A percentile compares a stretch with the other conserved stretches of the same genome.
Conservation (phyloP, 2,888 invertebrate genomes). For the Agrenia bidenticulata region DNA sequence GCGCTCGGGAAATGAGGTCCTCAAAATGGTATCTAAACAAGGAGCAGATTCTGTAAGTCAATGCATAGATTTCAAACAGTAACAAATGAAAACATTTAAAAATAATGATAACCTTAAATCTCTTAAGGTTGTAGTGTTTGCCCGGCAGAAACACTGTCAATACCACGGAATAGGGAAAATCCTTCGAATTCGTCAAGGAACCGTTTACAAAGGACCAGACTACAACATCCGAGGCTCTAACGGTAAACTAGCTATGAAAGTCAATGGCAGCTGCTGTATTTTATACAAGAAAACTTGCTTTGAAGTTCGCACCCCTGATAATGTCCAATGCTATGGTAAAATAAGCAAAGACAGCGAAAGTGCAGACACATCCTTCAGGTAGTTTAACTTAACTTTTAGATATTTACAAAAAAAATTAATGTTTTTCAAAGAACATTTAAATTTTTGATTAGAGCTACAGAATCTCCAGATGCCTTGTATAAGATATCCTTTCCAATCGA, state of each 20-base stretch:
- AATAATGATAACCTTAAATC: neutral
- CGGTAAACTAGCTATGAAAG: slow-evolving; percentile 39
- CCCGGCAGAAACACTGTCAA: slow-evolving; percentile 40
- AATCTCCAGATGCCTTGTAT: slow-evolving; percentile 37
- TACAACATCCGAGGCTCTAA: slow-evolving; percentile 42
- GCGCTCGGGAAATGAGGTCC: slow-evolving; percentile 39
- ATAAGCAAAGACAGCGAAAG: slow-evolving; percentile 43
- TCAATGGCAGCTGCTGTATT: slow-evolving; percentile 37
- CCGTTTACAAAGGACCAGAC: slow-evolving; percentile 28
- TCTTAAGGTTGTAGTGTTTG: slow-evolving; percentile 37
- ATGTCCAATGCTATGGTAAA: slow-evolving; percentile 34
- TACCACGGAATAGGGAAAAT: slow-evolving; percentile 45
- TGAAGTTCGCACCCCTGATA: slow-evolving; percentile 40
- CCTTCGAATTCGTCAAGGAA: slow-evolving; percentile 30
- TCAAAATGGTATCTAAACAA: slow-evolving; percentile 36
- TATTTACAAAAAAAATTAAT: no score
- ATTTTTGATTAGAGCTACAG: slow-evolving; percentile 29
- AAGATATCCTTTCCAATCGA: slow-evolving; percentile 38
- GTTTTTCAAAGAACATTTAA: slow-evolving; percentile 29
- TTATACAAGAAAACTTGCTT: slow-evolving; percentile 41
- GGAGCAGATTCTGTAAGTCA: slow-evolving; percentile 39
- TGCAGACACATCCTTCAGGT: slow-evolving; percentile 21
- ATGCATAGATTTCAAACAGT: neutral
- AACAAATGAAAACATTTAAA: neutral
- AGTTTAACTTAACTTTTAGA: no score